Conservation (phyloP, 2,797 vertebrate genomes). For the Brachymystax lenok region DNA sequence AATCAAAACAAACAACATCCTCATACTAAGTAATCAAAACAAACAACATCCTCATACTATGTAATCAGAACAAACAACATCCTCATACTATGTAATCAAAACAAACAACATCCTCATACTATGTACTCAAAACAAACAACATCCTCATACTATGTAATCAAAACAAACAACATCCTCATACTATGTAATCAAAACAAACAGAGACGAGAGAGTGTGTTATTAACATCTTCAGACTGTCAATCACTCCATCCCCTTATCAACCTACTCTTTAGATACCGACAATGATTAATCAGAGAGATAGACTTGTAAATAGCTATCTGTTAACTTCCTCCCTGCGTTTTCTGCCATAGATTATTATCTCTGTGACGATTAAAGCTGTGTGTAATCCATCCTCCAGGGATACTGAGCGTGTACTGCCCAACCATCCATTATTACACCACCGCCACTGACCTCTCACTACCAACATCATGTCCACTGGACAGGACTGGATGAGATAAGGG, state of each 20-base stretch:
- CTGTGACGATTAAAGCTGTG: slow-evolving; percentile 59
- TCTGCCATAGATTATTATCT: slow-evolving; percentile 67
- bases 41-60: no score
- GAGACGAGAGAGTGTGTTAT: no score
- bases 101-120: not conserved
- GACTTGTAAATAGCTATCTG: slow-evolving; percentile 69
- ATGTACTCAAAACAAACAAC: no score
- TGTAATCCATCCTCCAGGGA: slow-evolving; percentile 60
- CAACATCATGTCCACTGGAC: slow-evolving; percentile 36
- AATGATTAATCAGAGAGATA: slow-evolving; percentile 50
- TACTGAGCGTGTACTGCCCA: not conserved
- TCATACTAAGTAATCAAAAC: no score
- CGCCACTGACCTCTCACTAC: slow-evolving; percentile 59
- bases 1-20: not conserved
- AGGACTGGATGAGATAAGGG: slow-evolving; percentile 29
- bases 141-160: no score
- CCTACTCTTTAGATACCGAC: slow-evolving; percentile 18
- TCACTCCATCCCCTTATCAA: not conserved
- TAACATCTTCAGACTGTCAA: not conserved
- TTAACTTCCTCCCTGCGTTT: slow-evolving; percentile 67
- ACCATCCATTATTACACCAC: slow-evolving; percentile 54
- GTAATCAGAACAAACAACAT: no score
- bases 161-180: no score
- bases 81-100: no score
- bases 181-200: no score